Evolutionary conservation across 2,797 vertebrate species (phyloP), one percentile per base, ranked within the genome.

Genomic region (Miichthys miiuy): DNA sequence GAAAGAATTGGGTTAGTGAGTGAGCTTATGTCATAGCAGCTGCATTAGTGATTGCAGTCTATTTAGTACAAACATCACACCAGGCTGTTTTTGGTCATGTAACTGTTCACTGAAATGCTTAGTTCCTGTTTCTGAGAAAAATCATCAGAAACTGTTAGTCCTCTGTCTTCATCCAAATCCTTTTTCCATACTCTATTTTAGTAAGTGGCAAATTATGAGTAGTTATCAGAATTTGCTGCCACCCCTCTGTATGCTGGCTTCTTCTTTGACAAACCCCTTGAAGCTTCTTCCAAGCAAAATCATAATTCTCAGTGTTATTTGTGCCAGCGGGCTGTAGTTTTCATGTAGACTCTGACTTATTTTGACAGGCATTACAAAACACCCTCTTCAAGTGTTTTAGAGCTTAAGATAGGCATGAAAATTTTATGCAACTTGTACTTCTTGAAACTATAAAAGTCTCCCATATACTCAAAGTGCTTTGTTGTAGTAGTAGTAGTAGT

Each of bases 1-100:
- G 57, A 66, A 7, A 48, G 73, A 34, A 16, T 60, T 9, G 20
- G 50, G 17, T 44, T 57, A 48, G 46, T 38, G 57, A 70, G 79
- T 67, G 62, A 41, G 57, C 27, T 88, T 75, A 57, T 62, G 82
- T 89, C 82, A 70, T 73, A 72, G 73, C 79, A 87, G 80, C 84
- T 85, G 83, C 69, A 55, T 51, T 44, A 52, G 67, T 81, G 63
- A 84, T 73, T 64, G 46, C 23, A 78, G 67, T 55, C 54, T n/a
- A 17, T 60, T 58, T 5, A 46, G 47, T 74, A 50, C 68, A 70
- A 85, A 76, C 75, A 55, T 47, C 71, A 80, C 51, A 68, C 71
- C 54, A 30, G 20, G 47, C 58, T 42, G 42, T 58, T 58, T 69
- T 76, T 64, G 14, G 18, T 73, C n/a, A 68, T 38, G 13, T 34